phyloP scores from a whole-genome alignment of 2,888 invertebrate species.

The Orchesella flavescens region DNA sequence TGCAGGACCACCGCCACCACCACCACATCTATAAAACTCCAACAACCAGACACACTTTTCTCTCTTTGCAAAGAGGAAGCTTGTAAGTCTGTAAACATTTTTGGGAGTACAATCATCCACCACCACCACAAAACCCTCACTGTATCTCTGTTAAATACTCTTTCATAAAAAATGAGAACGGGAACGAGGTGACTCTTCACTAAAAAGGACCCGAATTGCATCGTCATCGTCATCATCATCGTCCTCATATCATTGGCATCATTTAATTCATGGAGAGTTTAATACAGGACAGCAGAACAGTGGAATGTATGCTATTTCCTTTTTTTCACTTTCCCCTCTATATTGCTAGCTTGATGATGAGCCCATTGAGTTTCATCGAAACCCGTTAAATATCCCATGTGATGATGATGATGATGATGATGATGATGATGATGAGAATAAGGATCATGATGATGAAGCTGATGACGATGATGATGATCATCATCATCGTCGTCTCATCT shows the following conservation, averaged over 20 bases:
- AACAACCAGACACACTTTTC: background rate
- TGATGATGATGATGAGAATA: background rate
- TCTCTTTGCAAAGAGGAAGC: background rate
- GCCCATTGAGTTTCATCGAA: constrained; percentile 64
- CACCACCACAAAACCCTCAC: constrained; percentile 15
- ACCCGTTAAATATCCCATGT: constrained; percentile 45
- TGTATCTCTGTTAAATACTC: constrained; percentile 12
- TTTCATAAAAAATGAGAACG: too few species aligned
- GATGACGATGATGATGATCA: too few species aligned
- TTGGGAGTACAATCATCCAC: too few species aligned
- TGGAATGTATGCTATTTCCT: background rate
- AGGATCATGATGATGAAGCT: constrained; percentile 38
- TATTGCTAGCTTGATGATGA: constrained; percentile 32
- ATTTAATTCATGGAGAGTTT: too few species aligned
- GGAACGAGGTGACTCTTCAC: background rate
- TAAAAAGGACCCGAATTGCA: constrained; percentile 4
- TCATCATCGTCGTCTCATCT: too few species aligned
- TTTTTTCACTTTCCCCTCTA: constrained; percentile 6
- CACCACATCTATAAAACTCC: too few species aligned
- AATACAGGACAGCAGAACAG: background rate
- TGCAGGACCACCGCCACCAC: too few species aligned
- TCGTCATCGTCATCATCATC: constrained; percentile 5
- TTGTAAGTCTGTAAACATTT: too few species aligned
- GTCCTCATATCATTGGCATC: background rate
- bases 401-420: background rate